Base-by-base conservation (phyloP, 2,888 invertebrate genomes). In the Azorinus chamasolen region DNA sequence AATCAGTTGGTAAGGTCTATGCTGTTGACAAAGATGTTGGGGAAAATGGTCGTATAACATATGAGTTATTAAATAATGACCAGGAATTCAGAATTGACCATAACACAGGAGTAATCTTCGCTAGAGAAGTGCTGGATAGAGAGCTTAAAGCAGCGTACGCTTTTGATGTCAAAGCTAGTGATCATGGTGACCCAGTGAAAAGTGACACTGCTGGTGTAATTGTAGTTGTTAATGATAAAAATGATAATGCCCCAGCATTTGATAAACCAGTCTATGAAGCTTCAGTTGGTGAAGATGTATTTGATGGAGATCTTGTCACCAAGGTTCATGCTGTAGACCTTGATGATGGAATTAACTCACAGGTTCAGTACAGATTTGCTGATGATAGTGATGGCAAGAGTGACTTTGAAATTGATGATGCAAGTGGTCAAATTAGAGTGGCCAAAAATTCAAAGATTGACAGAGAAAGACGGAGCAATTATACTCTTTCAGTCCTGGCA, bases 141-240 rank as follows among this genome's bases (percentile, higher is more conserved):
- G 99, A 99, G 93, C 95, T 95, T 18, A 92, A 94, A 55, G 91
- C 95, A 88, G 96, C 97, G 0, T 99, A 98, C 92, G 94, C 98
- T 8, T 93, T 99, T 43, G 97, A 83, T 43, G 97, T 99, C 1
- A 97, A 97, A 0, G 99, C 98, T 0, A 95, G 95, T 78, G 99
- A 99, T 92, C 97, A 98, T 1, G 99, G 99, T 0, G 95, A 95
- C 45, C 98, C 98, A 0, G 95, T 97, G 0, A 94, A 98, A 18
- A 96, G 97, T 0, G 98, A 99, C 90, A 98, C 97, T 0, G 98
- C 99, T 0, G 98, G 98, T 89, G 96, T 99, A 0, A 98, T 99
- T 92, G 97, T 86, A 3, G 62, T 77, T 43, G 96, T 99, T 0
- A 96, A 96, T 0, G 99, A 99, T 92, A 97, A 98, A 0, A 99